A percentile compares a stretch with the other conserved stretches of the same genome.
Evolutionary conservation across 2,888 invertebrate genomes (phyloP).

Genomic region (Meloe dianella): DNA sequence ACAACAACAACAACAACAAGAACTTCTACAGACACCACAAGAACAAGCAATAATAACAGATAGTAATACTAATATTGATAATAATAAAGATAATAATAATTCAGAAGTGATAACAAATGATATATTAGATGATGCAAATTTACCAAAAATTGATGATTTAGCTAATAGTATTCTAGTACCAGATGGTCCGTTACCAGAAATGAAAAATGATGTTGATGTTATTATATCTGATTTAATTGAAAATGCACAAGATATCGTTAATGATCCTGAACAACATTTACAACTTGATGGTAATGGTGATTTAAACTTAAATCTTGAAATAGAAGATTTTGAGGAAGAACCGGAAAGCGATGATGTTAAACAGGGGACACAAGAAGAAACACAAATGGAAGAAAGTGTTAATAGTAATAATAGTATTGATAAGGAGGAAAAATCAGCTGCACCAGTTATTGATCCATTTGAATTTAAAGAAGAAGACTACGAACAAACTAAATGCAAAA

Average conservation of each 20-base stretch:
- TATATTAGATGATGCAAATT: slow-evolving; percentile 51
- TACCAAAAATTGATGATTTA: slow-evolving; percentile 58
- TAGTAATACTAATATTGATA: slow-evolving; percentile 14
- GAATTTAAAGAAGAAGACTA: slow-evolving; percentile 57
- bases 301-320: slow-evolving; percentile 55
- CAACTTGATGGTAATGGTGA: slow-evolving; percentile 56
- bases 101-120: slow-evolving; percentile 34
- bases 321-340: slow-evolving; percentile 55
- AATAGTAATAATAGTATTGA: neutral
- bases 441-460: slow-evolving; percentile 53
- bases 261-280: slow-evolving; percentile 57
- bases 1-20: slow-evolving; percentile 4
- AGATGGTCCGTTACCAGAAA: slow-evolving; percentile 61
- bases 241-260: slow-evolving; percentile 59
- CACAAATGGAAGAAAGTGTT: slow-evolving; percentile 33
- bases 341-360: slow-evolving; percentile 37
- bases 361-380: slow-evolving; percentile 32
- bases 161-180: slow-evolving; percentile 59
- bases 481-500: slow-evolving; percentile 40
- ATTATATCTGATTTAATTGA: slow-evolving; percentile 64
- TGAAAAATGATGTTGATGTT: slow-evolving; percentile 64
- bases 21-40: slow-evolving; percentile 16
- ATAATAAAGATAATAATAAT: slow-evolving; percentile 10
- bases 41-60: slow-evolving; percentile 18
- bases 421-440: slow-evolving; percentile 32